phyloP scores from a whole-genome alignment of 2,797 vertebrate genomes.

The Dicrostonyx torquatus region DNA sequence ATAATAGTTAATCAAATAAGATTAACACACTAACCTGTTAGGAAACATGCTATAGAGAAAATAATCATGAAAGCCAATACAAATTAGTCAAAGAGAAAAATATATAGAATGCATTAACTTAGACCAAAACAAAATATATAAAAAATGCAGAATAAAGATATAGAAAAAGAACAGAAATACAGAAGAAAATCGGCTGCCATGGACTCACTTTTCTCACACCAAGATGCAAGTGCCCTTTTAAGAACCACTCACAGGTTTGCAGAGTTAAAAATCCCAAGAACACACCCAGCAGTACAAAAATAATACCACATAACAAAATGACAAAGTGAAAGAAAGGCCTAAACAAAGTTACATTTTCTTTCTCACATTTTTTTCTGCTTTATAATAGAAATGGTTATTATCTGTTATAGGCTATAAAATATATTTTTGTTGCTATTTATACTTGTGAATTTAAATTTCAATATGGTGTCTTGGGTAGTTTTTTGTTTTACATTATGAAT shows the following conservation, averaged over 20 bases:
- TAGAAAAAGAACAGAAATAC: background rate
- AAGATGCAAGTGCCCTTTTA: background rate
- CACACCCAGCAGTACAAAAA: background rate
- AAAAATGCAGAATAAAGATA: background rate
- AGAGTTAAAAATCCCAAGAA: background rate
- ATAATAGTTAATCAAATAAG: too few species aligned
- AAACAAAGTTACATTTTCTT: background rate
- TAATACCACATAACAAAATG: background rate
- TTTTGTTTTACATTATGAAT: background rate
- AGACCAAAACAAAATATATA: background rate
- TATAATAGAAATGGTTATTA: background rate
- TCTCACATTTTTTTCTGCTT: background rate
- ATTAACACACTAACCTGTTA: background rate
- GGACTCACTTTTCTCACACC: background rate
- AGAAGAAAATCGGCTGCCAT: background rate
- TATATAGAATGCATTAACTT: background rate
- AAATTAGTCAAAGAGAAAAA: background rate
- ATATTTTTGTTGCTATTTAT: conserved; percentile 1
- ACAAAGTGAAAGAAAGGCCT: background rate
- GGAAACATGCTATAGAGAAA: background rate
- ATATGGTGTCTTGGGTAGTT: background rate
- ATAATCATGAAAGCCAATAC: background rate
- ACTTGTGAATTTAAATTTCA: conserved; percentile 1
- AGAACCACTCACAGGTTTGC: background rate
- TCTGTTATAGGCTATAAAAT: background rate